Conservation (phyloP, 2,113 vertebrate species). For the Cromileptes altivelis region DNA sequence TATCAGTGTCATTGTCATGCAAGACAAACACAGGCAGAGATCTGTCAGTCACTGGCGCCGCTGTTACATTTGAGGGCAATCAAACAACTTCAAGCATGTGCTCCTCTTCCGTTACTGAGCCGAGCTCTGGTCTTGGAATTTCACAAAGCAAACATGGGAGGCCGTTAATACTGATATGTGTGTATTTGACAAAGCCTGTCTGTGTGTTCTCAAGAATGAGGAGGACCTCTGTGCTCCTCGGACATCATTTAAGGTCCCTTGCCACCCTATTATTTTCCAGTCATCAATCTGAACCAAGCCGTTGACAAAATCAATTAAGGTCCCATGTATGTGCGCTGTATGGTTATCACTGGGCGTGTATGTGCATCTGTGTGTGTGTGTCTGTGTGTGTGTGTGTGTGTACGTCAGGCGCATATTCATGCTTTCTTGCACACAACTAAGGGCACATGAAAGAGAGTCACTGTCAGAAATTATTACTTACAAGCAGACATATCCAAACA, state of each 20-base stretch:
- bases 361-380: background rate
- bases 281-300: slow-evolving; percentile 4
- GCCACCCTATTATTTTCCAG: slow-evolving; percentile 29
- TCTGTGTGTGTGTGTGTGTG: background rate
- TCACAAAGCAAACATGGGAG: slow-evolving; percentile 5
- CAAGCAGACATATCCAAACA: slow-evolving; percentile 57
- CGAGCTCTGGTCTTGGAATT: background rate
- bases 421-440: slow-evolving; percentile 36
- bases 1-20: slow-evolving; percentile 42
- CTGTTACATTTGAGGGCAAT: slow-evolving; percentile 32
- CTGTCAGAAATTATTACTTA: slow-evolving; percentile 61
- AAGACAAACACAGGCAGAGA: slow-evolving; percentile 33
- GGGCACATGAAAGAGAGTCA: slow-evolving; percentile 14
- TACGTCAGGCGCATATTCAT: background rate
- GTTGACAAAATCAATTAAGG: slow-evolving; percentile 41
- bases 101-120: background rate
- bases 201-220: slow-evolving; percentile 18
- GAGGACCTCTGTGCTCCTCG: background rate
- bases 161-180: background rate
- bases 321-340: background rate
- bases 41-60: slow-evolving; percentile 22
- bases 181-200: slow-evolving; percentile 27
- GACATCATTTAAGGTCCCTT: slow-evolving; percentile 19
- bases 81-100: slow-evolving; percentile 2
- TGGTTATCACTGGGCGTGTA: background rate